Conservation (phyloP, 2,888 invertebrate genomes). For the Rosalia funebris region DNA sequence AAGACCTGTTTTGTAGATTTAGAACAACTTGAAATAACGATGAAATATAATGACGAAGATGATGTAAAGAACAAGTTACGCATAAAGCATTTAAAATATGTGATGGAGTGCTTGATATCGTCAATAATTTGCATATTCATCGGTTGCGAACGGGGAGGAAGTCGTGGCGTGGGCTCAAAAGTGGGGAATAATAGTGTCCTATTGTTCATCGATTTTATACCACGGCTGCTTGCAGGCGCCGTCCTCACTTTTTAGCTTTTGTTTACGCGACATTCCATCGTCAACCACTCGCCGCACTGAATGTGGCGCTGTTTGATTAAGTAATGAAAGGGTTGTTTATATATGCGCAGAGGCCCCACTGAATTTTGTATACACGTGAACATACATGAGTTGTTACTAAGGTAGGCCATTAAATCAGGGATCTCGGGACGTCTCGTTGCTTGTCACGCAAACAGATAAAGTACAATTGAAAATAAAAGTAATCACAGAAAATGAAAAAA, state of each 20-base stretch:
- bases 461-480: no score
- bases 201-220: conserved; percentile 18
- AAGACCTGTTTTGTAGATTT: no score
- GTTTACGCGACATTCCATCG: conserved; percentile 8
- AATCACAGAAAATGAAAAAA: no score
- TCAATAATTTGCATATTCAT: conserved; percentile 20
- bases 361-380: no score
- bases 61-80: conserved; percentile 9
- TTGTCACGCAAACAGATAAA: no score
- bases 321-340: not conserved
- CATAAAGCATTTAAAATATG: conserved; percentile 18
- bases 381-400: no score
- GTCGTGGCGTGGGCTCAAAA: not conserved
- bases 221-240: conserved; percentile 1
- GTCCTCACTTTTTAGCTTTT: conserved; percentile 12
- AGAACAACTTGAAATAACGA: no score
- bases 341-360: no score
- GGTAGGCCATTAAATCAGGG: no score
- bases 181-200: conserved; percentile 7
- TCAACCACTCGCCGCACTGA: not conserved
- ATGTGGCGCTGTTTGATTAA: conserved; percentile 1
- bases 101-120: conserved; percentile 12
- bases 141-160: conserved; percentile 1
- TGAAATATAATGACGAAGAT: conserved; percentile 3
- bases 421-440: no score